Evolutionary conservation across 2,888 invertebrate species (phyloP), one percentile per base, ranked within the genome.

Genomic region (Yponomeuta plumbellus): DNA sequence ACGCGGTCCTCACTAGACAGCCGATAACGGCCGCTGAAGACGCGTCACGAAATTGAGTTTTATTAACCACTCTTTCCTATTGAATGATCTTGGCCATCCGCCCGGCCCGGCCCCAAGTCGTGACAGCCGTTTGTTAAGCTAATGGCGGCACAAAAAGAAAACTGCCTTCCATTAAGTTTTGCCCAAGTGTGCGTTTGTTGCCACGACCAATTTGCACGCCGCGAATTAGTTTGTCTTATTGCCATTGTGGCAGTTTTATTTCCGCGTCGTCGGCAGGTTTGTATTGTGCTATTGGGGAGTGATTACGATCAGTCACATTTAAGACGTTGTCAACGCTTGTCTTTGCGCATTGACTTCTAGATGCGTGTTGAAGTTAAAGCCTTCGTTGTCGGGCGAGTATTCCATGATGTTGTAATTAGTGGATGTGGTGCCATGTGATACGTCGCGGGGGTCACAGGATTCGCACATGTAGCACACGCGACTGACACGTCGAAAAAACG

Each of bases 401-500:
- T 65, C 39, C 80, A 81, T 76, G 81, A 86, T 81, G 80, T 79
- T 83, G 83, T 86, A 86, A 89, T 90, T 90, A 89, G 88, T 83
- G 76, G 79, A 76, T 78, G 73, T 78, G 81, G 83, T 82, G 86
- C 86, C 89, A 88, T 83, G 77, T 89, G 89, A 71, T 73, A 70
- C 85, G 70, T 77, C 76, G 88, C 80, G 89, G 88, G 88, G 86
- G 86, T 84, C 84, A 77, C 73, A 71, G 71, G 74, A 73, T 77
- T 80, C 75, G 85, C 89, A 89, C 80, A 89, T 89, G 89, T 80
- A 83, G 76, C 79, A 80, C 87, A 86, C 88, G 87, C 86, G 86
- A 86, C 86, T 81, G 75, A 75, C 79, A 78, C 76, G 73, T 76
- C 74, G 73, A 82, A 83, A 74, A 81, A 83, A 81, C 79, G 76